Conservation (phyloP, 2,888 invertebrate species). For the Nowickia ferox region DNA sequence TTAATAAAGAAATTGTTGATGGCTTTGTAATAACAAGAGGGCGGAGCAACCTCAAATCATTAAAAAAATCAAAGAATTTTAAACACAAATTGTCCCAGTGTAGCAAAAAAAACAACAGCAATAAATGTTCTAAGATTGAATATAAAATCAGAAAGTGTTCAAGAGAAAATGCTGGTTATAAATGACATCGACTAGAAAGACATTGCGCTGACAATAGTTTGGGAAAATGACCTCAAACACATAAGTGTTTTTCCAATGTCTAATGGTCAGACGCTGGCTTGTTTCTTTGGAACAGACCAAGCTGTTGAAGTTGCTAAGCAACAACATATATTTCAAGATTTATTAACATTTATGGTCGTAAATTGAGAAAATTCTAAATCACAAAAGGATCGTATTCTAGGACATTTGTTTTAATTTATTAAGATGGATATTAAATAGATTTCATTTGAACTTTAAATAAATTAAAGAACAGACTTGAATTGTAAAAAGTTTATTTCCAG, state of each 20-base stretch:
- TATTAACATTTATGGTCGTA: constrained; percentile 72
- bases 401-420: constrained; percentile 72
- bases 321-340: constrained; percentile 64
- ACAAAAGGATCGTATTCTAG: constrained; percentile 68
- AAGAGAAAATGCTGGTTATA: constrained; percentile 11
- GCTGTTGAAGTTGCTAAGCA: constrained; percentile 70
- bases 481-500: too few relatives aligned
- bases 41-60: too few relatives aligned
- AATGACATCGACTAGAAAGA: constrained; percentile 26
- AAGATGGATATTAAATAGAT: constrained; percentile 18
- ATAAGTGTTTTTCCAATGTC: constrained; percentile 74
- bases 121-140: background rate
- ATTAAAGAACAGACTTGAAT: too few relatives aligned
- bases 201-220: constrained; percentile 73
- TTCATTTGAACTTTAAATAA: background rate
- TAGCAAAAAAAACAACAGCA: background rate
- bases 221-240: constrained; percentile 76
- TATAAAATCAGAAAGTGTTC: background rate
- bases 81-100: background rate
- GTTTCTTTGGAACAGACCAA: constrained; percentile 74
- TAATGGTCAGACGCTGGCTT: constrained; percentile 72
- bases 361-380: constrained; percentile 64
- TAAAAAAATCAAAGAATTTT: too few relatives aligned
- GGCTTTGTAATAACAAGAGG: too few relatives aligned
- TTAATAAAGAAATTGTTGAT: too few relatives aligned